These are phyloP conservation scores for Leptocoma aspasia DNA, from an alignment of 2,113 vertebrate genomes.

Conservation along the genomic window DNA sequence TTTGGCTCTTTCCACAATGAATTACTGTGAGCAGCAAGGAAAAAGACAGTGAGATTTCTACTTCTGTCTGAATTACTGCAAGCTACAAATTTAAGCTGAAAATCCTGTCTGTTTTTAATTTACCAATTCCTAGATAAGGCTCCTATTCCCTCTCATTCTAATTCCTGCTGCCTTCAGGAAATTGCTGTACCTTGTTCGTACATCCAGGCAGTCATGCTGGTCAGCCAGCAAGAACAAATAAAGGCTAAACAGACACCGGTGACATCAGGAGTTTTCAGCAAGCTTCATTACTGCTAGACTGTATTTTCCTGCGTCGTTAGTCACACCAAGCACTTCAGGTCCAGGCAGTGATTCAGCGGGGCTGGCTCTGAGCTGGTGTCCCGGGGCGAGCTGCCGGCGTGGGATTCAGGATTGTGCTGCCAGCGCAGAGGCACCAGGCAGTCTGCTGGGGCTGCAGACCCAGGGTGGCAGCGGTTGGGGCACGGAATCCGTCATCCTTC, in stretches of 20 bases:
- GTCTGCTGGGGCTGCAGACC: slow-evolving; percentile 41
- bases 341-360: background rate
- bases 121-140: background rate
- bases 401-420: background rate
- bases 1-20: background rate
- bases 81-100: background rate
- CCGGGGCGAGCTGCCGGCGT: background rate
- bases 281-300: background rate
- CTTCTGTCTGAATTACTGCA: background rate
- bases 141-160: background rate
- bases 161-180: background rate
- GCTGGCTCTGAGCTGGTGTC: background rate
- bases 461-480: slow-evolving; percentile 15
- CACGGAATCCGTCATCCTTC: slow-evolving; percentile 19
- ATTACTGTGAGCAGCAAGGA: background rate
- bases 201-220: background rate
- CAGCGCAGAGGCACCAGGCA: slow-evolving; percentile 41
- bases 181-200: fast-evolving
- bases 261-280: background rate
- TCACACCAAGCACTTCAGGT: background rate
- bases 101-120: background rate
- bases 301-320: background rate
- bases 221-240: background rate
- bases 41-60: background rate
- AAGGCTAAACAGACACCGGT: background rate